Evolutionary conservation across 2,113 vertebrate genomes (phyloP), one percentile per base, ranked within the genome.

Genomic region (Maccullochella peelii): DNA sequence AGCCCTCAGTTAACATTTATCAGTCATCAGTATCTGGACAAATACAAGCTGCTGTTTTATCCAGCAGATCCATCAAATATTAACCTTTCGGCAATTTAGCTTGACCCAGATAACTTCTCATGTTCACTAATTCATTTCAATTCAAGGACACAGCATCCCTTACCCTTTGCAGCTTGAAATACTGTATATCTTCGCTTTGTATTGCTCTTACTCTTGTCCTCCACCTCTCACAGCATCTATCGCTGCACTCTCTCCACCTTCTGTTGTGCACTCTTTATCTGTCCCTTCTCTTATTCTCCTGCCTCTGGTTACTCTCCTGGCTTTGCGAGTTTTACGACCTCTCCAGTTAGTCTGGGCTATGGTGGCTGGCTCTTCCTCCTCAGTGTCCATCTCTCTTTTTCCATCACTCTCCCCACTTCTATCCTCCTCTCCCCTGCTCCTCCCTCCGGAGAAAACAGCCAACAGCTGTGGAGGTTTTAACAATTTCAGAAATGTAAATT

Each of bases 241-340:
- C 44, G 77, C 47, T 27, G 44, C 6, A 5, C 55, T 76, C 55
- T 79, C 79, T 62, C 55, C 68, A 2, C 21, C 63, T 12, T 27
- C 58, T 15, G 11, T 55, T n/a, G 59, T 33, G 47, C 40, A 33
- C 1, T 86, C 77, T 33, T 20, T 61, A 12, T 61, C 84, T 10
- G 15, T 40, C 30, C 20, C 70, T 52, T 50, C 73, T 59, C 58
- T 80, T 1, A 14, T 42, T 77, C 75, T 89, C 77, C 77, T 85
- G 61, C 89, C 85, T 80, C 63, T 61, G 8, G 16, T 89, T 23
- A 79, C 6, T 57, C 88, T 92, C 77, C 57, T 85, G 30, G 93
- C 94, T 73, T 25, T 86, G 55, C 91, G 93, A 6, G 66, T 92
- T 80, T 87, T 91, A 4, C 18, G 76, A 6, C 72, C 38, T 57